Base-by-base conservation (phyloP, 2,113 vertebrate species). In the Nothoprocta pentlandii region DNA sequence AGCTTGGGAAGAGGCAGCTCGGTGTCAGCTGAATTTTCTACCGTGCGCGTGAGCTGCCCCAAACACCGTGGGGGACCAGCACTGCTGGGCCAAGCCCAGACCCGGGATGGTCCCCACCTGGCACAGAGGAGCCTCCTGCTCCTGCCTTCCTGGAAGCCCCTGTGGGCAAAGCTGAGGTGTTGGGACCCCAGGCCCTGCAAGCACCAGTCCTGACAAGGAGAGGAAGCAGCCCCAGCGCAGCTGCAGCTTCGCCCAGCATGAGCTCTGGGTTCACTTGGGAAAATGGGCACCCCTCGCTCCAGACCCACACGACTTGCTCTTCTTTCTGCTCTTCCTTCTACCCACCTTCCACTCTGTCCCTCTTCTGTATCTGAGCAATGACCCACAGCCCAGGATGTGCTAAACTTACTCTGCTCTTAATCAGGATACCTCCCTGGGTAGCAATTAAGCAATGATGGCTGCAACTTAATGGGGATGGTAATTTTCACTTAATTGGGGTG, bases 361-460 rank as follows among this genome's bases (percentile, higher is more conserved):
- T 42, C 51, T 26, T 76, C 77, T 58, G 17, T 68, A 86, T 42
- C 56, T 73, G 34, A 84, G 49, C 62, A 76, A 73, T 46, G 87
- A 81, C 9, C 76, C 36, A 16, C 71, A 46, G 47, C 62, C 30
- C 46, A 46, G 71, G 39, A 58, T 66, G 66, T 64, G 44, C 69
- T 84, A 20, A 90, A 88, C 80, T 94, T 95, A 73, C 64, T 93
- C 94, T 94, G 82, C 82, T 75, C 39, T 94, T 90, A 76, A n/a
- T 95, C 91, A 93, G 83, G 66, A 81, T 61, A 12, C 70, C 80
- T 94, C 80, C 62, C 88, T 66, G 66, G 74, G 74, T 56, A 69
- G 53, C 67, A 93, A 87, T 97, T 90, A 81, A 62, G 41, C 66
- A 86, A 32, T 73, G 58, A 62, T 59, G 85, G 85, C 74, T 92